Evolutionary conservation across 2,113 vertebrate species (phyloP).

Genomic region (Eolophus roseicapilla): DNA sequence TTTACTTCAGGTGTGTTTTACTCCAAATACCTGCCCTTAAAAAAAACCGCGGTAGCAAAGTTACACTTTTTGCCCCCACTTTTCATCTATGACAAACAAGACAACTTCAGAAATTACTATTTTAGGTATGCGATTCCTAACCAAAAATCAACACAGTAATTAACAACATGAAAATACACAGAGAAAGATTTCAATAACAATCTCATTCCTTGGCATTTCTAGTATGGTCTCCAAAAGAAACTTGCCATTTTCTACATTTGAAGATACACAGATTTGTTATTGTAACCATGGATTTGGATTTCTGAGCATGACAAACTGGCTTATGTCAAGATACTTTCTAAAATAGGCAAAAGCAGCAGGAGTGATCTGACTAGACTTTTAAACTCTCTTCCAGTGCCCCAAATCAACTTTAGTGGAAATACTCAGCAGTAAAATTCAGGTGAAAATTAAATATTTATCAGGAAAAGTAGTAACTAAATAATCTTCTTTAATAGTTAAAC

Average conservation of each 20-base stretch:
- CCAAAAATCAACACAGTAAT: not conserved
- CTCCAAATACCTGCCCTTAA: not conserved
- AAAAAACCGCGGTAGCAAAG: not conserved
- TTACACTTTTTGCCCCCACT: rapidly evolving
- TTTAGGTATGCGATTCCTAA: not conserved
- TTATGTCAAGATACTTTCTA: not conserved
- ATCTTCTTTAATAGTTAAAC: not conserved
- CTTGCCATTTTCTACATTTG: not conserved
- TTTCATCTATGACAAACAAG: not conserved
- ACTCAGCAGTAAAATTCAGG: not conserved
- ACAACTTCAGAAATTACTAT: not conserved
- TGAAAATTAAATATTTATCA: not conserved
- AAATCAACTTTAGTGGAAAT: not conserved
- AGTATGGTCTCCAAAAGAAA: not conserved
- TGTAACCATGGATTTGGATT: not conserved
- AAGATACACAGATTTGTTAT: not conserved
- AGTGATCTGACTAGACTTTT: not conserved
- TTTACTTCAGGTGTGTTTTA: not conserved
- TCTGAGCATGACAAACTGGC: not conserved
- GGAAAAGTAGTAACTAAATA: not conserved
- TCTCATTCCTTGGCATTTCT: not conserved
- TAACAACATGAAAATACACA: not conserved
- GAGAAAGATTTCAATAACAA: not conserved
- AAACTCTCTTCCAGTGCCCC: not conserved
- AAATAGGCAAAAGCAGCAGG: not conserved